phyloP scores from a whole-genome alignment of 2,113 vertebrate genomes.

The Mohoua ochrocephala region DNA sequence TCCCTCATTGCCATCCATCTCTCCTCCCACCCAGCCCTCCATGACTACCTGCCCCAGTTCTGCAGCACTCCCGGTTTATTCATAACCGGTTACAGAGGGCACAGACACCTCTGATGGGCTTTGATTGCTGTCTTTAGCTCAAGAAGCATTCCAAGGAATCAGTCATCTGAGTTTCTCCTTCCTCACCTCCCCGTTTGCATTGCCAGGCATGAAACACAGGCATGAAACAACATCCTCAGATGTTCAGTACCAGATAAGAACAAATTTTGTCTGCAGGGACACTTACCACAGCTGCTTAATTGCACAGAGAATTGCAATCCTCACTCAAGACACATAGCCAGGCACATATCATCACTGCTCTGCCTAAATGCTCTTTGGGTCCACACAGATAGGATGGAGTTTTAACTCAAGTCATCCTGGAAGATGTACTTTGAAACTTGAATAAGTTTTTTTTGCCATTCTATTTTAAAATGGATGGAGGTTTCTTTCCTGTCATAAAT shows the following conservation, averaged over 20 bases:
- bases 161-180: background rate
- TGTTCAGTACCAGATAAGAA: background rate
- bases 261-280: background rate
- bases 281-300: background rate
- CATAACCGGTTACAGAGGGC: background rate
- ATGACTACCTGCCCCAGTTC: background rate
- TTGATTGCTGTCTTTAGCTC: background rate
- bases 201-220: background rate
- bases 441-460: background rate
- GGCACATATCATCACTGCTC: background rate
- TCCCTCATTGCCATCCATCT: background rate
- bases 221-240: background rate
- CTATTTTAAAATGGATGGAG: background rate
- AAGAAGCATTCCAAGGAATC: background rate
- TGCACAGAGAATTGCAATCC: background rate
- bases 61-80: background rate
- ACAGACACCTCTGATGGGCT: background rate
- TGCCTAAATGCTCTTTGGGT: background rate
- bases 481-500: background rate
- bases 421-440: background rate
- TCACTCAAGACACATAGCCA: background rate
- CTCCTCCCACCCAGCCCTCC: background rate
- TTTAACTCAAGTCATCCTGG: background rate
- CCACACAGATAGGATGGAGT: accelerated
- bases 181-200: background rate